phyloP scores from a whole-genome alignment of 2,113 vertebrate genomes.

The Zosterops borbonicus region DNA sequence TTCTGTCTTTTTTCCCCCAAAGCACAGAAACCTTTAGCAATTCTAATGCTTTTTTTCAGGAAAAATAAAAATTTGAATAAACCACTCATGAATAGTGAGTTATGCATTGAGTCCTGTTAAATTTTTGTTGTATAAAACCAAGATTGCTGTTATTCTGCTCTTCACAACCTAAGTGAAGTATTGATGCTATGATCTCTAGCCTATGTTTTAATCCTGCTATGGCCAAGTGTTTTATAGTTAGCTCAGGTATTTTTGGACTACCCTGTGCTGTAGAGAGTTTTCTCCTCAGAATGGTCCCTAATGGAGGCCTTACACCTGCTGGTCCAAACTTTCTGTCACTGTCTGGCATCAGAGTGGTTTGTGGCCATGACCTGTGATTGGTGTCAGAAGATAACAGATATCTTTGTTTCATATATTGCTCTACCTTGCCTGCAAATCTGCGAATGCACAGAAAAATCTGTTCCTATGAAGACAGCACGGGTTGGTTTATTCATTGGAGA shows the following conservation, averaged over 20 bases:
- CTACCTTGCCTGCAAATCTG: background rate
- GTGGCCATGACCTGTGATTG: background rate
- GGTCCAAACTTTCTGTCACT: background rate
- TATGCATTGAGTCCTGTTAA: background rate
- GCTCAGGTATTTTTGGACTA: background rate
- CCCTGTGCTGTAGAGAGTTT: background rate
- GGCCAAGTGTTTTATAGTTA: background rate
- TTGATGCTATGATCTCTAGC: background rate
- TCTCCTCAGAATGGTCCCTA: background rate
- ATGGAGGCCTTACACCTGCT: background rate
- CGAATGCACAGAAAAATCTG: background rate
- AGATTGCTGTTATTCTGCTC: background rate
- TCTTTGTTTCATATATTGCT: background rate
- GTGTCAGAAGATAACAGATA: background rate
- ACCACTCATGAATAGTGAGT: background rate
- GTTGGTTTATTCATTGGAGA: background rate
- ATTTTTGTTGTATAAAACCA: background rate
- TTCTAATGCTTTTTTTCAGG: background rate
- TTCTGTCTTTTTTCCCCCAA: background rate
- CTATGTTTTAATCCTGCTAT: background rate
- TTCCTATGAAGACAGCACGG: background rate
- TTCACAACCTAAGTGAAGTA: background rate
- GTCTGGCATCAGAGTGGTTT: background rate
- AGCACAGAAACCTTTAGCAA: background rate
- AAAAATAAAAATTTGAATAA: background rate